Base-by-base conservation (phyloP, 1,140 invertebrate species). In the Drosophila mayri region DNA sequence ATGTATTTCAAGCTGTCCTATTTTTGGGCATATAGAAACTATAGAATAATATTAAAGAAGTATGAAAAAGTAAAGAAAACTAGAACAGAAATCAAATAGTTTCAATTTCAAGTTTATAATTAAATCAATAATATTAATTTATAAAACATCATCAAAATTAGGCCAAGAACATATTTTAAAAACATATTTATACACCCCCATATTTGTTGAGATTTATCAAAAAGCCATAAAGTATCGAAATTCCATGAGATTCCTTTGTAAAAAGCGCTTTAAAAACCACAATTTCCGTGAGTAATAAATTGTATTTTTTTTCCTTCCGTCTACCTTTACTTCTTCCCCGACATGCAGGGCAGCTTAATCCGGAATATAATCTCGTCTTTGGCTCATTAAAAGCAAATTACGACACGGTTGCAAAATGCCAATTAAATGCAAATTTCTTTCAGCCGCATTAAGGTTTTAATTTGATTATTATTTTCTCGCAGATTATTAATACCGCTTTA, bases 361-460 rank as follows among this genome's bases (percentile, higher is more conserved):
- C 66, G n/a, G 14, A 41, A 9, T 28, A 35, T 58, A 70, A 58
- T 38, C 40, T 18, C 14, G 3, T 37, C 65, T 25, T 32, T 40
- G 25, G 35, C 43, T 37, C 50, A 72, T 70, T 50, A 60, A 60
- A 60, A 10, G 11, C 35, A 25, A 30, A 66, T 67, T 66, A 50
- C 32, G 35, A 16, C 52, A 20, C 20, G 52, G 32, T 11, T 54
- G 32, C 14, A 54, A 54, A 54, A 38, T 25, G 52, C 52, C 20
- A 54, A 54, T 54, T 54, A 52, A 52, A 49, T 30, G 28, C 28
- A 30, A 47, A 61, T 59, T 72, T 59, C 12, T 35, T 71, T 59
- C 5, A 30, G 25, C 35, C n/a, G 18, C 47, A 22, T 35, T 14
- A 10, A 28, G 20, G 32, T 35, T 35, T 62, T 35, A 44, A 37